Percentiles rank a stretch among this genome's conserved stretches.
These are phyloP conservation scores for Scelioninae gen. 2 DNA, from an alignment of 2,888 invertebrate species.

Conservation along the genomic window DNA sequence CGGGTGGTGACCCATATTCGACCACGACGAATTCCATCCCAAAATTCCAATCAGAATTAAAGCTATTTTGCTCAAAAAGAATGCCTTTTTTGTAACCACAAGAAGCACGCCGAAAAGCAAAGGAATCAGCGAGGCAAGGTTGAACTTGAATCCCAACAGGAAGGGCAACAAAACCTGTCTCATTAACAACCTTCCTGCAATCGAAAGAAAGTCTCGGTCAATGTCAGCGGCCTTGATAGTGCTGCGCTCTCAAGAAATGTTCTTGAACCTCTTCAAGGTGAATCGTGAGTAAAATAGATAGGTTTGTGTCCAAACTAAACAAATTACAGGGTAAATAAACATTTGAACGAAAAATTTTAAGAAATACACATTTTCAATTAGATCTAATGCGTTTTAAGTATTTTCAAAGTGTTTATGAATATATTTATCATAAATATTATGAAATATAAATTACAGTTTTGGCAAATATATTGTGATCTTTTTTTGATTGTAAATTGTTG, in stretches of 20 bases:
- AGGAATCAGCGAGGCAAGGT: conserved; percentile 84
- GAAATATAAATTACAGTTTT: too few species aligned
- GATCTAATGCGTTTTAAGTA: background rate
- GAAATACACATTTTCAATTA: too few species aligned
- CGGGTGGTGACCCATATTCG: conserved; percentile 57
- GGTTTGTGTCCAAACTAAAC: conserved; percentile 47
- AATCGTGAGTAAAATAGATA: conserved; percentile 33
- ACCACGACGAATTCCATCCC: conserved; percentile 76
- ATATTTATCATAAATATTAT: too few species aligned
- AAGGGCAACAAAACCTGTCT: conserved; percentile 86
- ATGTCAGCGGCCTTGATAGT: conserved; percentile 67
- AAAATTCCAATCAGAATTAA: conserved; percentile 83
- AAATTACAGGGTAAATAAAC: background rate
- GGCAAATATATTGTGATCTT: too few species aligned
- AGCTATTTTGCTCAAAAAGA: conserved; percentile 85
- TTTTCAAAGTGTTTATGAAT: too few species aligned
- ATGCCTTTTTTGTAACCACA: conserved; percentile 86
- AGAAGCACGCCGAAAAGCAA: conserved; percentile 83
- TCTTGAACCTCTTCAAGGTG: conserved; percentile 48
- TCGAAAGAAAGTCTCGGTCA: conserved; percentile 54
- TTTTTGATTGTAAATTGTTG: too few species aligned
- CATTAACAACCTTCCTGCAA: conserved; percentile 84
- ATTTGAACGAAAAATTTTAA: conserved; percentile 2
- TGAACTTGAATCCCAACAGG: conserved; percentile 87
- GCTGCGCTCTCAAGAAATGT: conserved; percentile 67